Percentiles rank a stretch among this genome's conserved stretches.
Evolutionary conservation across 2,888 invertebrate genomes (phyloP).

Genomic region (Conops quadrifasciatus): DNA sequence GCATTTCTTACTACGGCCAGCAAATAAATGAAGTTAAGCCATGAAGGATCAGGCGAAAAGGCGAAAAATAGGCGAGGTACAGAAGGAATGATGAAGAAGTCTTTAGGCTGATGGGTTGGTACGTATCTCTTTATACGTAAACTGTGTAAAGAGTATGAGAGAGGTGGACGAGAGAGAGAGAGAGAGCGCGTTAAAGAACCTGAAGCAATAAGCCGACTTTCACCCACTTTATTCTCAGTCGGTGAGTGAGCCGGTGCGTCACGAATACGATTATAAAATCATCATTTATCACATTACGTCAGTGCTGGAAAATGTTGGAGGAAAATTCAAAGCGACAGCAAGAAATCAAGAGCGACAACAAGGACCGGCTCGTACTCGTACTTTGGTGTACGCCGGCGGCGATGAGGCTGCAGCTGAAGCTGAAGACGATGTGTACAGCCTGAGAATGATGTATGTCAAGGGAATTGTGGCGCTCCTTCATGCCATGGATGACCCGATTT

Average conservation of each 20-base stretch:
- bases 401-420: not conserved
- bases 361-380: not conserved
- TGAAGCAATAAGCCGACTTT: not conserved
- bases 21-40: slow-evolving; percentile 4
- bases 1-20: slow-evolving; percentile 2
- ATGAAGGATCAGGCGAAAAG: not conserved
- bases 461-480: not conserved
- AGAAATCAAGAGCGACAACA: slow-evolving; percentile 15
- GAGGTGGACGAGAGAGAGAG: not conserved
- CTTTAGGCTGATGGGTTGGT: not conserved
- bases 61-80: not conserved
- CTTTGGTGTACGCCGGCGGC: not conserved
- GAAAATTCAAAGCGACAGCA: slow-evolving; percentile 20
- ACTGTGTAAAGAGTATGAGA: too few relatives aligned
- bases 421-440: not conserved
- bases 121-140: too few relatives aligned
- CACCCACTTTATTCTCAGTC: not conserved
- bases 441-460: not conserved
- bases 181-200: not conserved
- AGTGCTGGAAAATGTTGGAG: slow-evolving; percentile 32
- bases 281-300: slow-evolving; percentile 60
- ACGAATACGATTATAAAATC: slow-evolving; percentile 55
- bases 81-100: too few relatives aligned
- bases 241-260: slow-evolving; percentile 34
- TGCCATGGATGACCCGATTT: too few relatives aligned